These are phyloP conservation scores for Physella acuta DNA, from an alignment of 1,140 invertebrate species.

Conservation along the genomic window DNA sequence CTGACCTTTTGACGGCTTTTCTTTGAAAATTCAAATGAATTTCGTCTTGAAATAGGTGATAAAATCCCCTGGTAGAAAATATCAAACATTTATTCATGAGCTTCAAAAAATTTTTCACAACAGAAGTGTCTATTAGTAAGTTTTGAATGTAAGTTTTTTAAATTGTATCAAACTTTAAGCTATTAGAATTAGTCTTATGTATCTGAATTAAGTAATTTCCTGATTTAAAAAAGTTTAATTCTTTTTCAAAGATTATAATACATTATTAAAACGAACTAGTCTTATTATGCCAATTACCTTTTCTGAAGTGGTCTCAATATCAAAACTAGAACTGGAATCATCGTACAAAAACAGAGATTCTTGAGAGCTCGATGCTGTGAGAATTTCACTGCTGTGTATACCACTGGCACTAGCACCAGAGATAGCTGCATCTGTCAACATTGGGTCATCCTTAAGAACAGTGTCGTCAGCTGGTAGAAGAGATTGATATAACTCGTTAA, in stretches of 20 bases:
- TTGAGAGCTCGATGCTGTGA: slow-evolving; percentile 46
- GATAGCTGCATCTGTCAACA: slow-evolving; percentile 18
- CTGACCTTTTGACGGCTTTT: slow-evolving; percentile 19
- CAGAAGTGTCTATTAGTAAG: too few species aligned
- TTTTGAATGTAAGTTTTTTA: too few species aligned
- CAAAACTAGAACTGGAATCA: slow-evolving; percentile 60
- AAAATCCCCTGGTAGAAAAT: slow-evolving; percentile 7
- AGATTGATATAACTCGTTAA: background rate
- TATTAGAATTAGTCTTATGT: too few species aligned
- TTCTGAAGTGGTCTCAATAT: slow-evolving; percentile 52
- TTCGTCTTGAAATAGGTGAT: slow-evolving; percentile 7
- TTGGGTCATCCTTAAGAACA: slow-evolving; percentile 19
- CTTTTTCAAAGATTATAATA: too few species aligned
- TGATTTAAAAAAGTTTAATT: too few species aligned
- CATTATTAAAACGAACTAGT: background rate
- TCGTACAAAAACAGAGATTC: slow-evolving; percentile 57
- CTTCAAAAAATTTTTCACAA: background rate
- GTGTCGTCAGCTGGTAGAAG: slow-evolving; percentile 5
- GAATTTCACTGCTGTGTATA: background rate
- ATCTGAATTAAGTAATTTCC: too few species aligned
- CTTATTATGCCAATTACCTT: slow-evolving; percentile 32
- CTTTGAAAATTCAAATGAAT: slow-evolving; percentile 19
- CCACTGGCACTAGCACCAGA: slow-evolving; percentile 3
- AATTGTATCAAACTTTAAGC: too few species aligned
- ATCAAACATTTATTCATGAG: background rate